Base-by-base conservation (phyloP, 2,888 invertebrate species). In the Leptinotarsa juncta region DNA sequence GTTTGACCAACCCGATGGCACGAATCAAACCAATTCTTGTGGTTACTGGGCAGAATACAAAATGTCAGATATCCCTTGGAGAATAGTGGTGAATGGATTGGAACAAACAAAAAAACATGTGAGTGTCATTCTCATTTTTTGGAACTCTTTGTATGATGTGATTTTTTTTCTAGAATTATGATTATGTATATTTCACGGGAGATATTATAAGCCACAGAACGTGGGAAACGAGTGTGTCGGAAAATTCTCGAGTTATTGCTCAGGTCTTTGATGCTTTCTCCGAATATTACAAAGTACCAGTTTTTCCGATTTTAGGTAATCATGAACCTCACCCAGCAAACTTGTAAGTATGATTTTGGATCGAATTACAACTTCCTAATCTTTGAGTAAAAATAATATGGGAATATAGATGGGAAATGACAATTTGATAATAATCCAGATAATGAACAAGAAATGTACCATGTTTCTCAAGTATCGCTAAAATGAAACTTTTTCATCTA, bases 181-280 rank as follows among this genome's bases (percentile, higher is more conserved):
- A 93, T 79, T 90, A 91, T 42, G 89, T 97, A 7, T 93, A 96
- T 82, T 94, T 95, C 86, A 95, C 97, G 23, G 97, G 97, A 2
- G 97, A 97, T 84, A 91, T 95, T 5, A 91, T 96, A 65, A 94
- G 96, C 81, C 97, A 97, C 84, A 93, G 94, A 78, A 91, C 96
- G n/a, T 98, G 97, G 97, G 92, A 92, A 80, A 97, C 97, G 3
- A 91, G 93, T 0, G 88, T 89, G 50, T 89, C 90, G 65, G 88
- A 90, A 78, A 96, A 96, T 82, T 87, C 89, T 1, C 86, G 90
- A 1, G 90, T 91, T 78, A 90, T 95, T 69, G 84, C 84, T 7
- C 89, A 90, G 78, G 87, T 92, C 10, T 90, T 91, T 62, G 83
- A 72, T 69, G 76, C 62, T 75, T 82, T 91, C 15, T 83, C 84